phyloP scores from a whole-genome alignment of 2,888 invertebrate species.

The Nowickia ferox region DNA sequence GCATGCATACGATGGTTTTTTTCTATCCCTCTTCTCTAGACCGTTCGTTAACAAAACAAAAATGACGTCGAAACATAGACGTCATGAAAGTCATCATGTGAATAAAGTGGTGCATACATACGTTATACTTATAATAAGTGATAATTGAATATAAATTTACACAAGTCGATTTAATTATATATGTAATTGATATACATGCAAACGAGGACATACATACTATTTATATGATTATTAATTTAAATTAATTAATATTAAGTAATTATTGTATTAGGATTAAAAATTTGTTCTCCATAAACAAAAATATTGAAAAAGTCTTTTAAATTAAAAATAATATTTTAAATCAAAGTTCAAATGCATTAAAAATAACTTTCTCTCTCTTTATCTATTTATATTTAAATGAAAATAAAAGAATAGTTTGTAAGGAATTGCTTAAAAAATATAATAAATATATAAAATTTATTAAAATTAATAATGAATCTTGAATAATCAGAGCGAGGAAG shows the following conservation, averaged over 20 bases:
- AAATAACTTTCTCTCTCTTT: slow-evolving; percentile 45
- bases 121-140: slow-evolving; percentile 47
- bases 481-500: slow-evolving; percentile 9
- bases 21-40: no score
- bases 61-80: no score
- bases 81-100: background rate
- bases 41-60: no score
- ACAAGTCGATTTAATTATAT: slow-evolving; percentile 54
- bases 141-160: slow-evolving; percentile 62
- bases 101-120: background rate
- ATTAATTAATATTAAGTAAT: slow-evolving; percentile 57
- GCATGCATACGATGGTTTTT: no score
- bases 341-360: slow-evolving; percentile 23
- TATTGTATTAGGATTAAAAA: slow-evolving; percentile 59
- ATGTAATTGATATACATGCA: slow-evolving; percentile 45
- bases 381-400: slow-evolving; percentile 42
- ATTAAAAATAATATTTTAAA: slow-evolving; percentile 37
- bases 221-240: slow-evolving; percentile 63
- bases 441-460: slow-evolving; percentile 28
- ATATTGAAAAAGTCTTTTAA: slow-evolving; percentile 17
- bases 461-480: slow-evolving; percentile 29
- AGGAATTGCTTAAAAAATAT: slow-evolving; percentile 47
- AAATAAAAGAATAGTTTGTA: slow-evolving; percentile 28
- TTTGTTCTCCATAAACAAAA: slow-evolving; percentile 76
- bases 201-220: slow-evolving; percentile 37